Evolutionary conservation across 2,888 invertebrate species (phyloP).

Genomic region (Aspidiotus destructor): DNA sequence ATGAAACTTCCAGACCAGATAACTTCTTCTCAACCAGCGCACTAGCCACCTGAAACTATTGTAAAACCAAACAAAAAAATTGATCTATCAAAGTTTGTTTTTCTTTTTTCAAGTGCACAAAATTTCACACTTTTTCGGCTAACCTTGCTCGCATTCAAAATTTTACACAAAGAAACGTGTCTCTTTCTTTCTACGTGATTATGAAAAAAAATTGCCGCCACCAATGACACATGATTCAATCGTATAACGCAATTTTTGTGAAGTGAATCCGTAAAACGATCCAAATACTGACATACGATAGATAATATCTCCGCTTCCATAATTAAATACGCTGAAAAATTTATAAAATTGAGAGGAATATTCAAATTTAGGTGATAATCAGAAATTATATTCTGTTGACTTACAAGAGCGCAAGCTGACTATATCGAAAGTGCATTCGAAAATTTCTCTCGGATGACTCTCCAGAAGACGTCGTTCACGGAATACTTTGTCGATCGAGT

Average conservation of each 20-base stretch:
- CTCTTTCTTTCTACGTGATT: constrained; percentile 62
- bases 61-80: too few relatives aligned
- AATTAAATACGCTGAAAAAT: constrained; percentile 52
- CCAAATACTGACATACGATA: constrained; percentile 63
- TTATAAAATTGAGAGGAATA: not conserved
- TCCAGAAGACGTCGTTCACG: constrained; percentile 66
- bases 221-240: constrained; percentile 67
- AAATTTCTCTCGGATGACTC: constrained; percentile 78
- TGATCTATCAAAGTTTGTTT: too few relatives aligned
- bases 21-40: not conserved
- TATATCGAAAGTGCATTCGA: constrained; percentile 89
- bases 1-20: constrained; percentile 10
- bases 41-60: not conserved
- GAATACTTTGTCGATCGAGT: constrained; percentile 76
- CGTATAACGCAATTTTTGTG: constrained; percentile 59
- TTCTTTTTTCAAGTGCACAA: too few relatives aligned
- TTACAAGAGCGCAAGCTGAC: constrained; percentile 62
- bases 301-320: constrained; percentile 78
- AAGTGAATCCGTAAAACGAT: constrained; percentile 53
- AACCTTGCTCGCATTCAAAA: constrained; percentile 47
- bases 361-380: not conserved
- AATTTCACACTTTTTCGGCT: not conserved
- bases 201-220: constrained; percentile 65
- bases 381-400: not conserved
- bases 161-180: constrained; percentile 47